Conservation (phyloP, 2,888 invertebrate species). For the Pseudoips prasinana region DNA sequence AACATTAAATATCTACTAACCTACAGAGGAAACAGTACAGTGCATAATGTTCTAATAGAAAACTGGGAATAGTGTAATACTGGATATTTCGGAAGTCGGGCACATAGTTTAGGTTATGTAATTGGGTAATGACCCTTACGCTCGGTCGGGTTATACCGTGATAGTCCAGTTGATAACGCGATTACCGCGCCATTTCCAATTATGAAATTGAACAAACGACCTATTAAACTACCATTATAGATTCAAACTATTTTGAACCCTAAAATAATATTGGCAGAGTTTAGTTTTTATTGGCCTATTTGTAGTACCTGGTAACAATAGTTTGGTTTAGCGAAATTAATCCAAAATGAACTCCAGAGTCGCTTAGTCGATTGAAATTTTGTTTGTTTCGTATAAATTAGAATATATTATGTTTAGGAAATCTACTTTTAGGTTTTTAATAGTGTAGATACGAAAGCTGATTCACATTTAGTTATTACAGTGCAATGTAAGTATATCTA, state of each 20-base stretch:
- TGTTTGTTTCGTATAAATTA: background rate
- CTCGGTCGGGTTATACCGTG: constrained; percentile 20
- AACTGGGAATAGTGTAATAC: constrained; percentile 11
- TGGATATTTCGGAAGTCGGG: constrained; percentile 19
- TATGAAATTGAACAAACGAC: constrained; percentile 34
- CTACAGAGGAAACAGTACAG: no score
- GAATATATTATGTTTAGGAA: no score
- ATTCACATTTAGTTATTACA: no score
- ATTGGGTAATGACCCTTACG: constrained; percentile 28
- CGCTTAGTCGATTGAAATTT: background rate
- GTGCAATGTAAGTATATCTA: no score
- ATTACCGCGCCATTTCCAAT: constrained; percentile 30
- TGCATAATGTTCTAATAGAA: constrained; percentile 18
- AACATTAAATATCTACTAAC: no score
- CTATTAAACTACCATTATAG: constrained; percentile 13
- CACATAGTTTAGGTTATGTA: constrained; percentile 27
- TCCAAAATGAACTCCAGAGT: background rate
- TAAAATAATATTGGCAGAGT: constrained; percentile 11
- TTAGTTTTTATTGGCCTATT: constrained; percentile 4
- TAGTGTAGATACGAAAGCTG: no score
- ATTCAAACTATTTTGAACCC: constrained; percentile 1
- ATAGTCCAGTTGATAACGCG: constrained; percentile 31
- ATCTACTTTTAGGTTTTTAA: no score
- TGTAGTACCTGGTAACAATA: background rate
- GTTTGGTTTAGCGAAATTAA: background rate